These are phyloP conservation scores for Octopus bimaculoides DNA, from an alignment of 1,140 invertebrate species.

Conservation along the genomic window DNA sequence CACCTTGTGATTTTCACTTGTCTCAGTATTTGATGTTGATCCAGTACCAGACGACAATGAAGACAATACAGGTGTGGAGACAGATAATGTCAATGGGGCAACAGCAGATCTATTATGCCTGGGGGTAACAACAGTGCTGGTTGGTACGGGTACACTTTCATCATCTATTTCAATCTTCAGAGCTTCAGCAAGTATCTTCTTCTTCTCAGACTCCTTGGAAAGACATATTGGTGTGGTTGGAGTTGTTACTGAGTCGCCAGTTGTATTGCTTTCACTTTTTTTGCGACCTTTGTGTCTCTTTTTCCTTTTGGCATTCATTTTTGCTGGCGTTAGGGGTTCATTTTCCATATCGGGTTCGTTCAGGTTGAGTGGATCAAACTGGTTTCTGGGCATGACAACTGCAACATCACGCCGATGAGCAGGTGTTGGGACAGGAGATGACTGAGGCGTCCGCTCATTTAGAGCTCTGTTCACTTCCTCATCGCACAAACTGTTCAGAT, in stretches of 20 bases:
- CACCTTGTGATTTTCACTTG: not conserved
- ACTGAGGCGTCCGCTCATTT: slow-evolving; percentile 84
- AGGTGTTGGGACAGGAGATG: slow-evolving; percentile 84
- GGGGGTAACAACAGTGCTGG: not conserved
- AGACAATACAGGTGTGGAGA: not conserved
- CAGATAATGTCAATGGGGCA: slow-evolving; percentile 2
- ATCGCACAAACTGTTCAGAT: slow-evolving; percentile 84
- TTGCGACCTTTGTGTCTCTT: slow-evolving; percentile 49
- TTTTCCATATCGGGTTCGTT: slow-evolving; percentile 69
- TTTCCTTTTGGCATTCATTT: slow-evolving; percentile 59
- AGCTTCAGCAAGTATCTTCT: slow-evolving; percentile 33
- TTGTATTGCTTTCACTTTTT: slow-evolving; percentile 30
- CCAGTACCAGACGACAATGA: not conserved
- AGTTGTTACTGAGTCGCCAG: slow-evolving; percentile 13
- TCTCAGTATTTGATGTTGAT: not conserved
- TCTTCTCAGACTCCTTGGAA: slow-evolving; percentile 18
- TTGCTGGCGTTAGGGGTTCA: slow-evolving; percentile 60
- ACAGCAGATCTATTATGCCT: not conserved
- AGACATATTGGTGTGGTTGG: slow-evolving; percentile 1
- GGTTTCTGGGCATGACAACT: slow-evolving; percentile 89
- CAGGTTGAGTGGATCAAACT: slow-evolving; percentile 85
- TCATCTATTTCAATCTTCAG: slow-evolving; percentile 43
- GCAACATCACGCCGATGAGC: slow-evolving; percentile 79
- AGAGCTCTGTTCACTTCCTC: slow-evolving; percentile 76
- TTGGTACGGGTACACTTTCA: not conserved